Evolutionary conservation across 2,888 invertebrate genomes (phyloP), one percentile per base, ranked within the genome.

Genomic region (Vanessa cardui): DNA sequence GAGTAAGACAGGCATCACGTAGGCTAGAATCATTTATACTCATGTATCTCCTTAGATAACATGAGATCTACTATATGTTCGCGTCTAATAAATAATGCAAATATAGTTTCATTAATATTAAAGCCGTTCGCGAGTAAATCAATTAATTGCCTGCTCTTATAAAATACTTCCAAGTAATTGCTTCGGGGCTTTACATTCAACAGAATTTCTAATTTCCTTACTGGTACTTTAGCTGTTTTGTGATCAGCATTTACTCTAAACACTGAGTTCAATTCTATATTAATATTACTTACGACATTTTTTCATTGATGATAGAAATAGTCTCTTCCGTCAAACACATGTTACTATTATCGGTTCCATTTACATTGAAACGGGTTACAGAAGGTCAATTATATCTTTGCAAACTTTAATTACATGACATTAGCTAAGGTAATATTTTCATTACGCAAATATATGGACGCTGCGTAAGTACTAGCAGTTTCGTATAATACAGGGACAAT

Each of bases 51-150:
- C 39, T 39, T 33, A 50, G 47, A 65, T 63, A 60, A 69, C 60
- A 60, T 59, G 60, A 54, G 33, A 21, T 64, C 15, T 15, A 49
- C 62, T 62, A 69, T 62, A 49, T 50, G 31, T 66, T 31, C 60
- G 66, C 56, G 61, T 61, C 56, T 63, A 63, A 66, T 69, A 66
- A 70, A 70, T 70, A 70, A 70, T 65, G 64, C 47, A 62, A 64
- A 67, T 67, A 64, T 49, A 61, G 12, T 62, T 67, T 26, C 61
- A 64, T 62, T 70, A 64, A 67, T 67, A 64, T 64, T 64, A 67
- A 67, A 62, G 20, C 47, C 58, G 52, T 45, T 63, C 54, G 62
- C 47, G 47, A 64, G 61, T 45, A 46, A 56, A 60, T 54, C 68
- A 62, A 62, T 68, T 67, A 70, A 64, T 64, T 64, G 54, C 44